Conservation (phyloP, 2,888 invertebrate genomes). For the Oeneis ivallda region DNA sequence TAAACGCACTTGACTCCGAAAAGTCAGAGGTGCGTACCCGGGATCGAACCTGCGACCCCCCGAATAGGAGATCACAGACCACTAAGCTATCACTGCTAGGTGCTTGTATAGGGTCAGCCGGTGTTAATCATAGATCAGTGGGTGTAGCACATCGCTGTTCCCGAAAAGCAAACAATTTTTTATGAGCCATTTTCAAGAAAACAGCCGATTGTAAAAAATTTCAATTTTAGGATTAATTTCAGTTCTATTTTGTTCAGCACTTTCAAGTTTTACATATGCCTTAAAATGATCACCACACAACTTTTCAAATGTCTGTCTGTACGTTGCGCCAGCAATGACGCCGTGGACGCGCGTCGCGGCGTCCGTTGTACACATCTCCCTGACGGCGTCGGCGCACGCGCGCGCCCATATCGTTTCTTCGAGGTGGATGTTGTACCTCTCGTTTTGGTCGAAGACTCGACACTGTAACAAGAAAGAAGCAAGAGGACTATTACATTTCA, state of each 20-base stretch:
- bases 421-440: slow-evolving; percentile 82
- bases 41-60: too few species aligned
- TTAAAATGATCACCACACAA: slow-evolving; percentile 53
- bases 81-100: too few species aligned
- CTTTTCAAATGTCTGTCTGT: slow-evolving; percentile 45
- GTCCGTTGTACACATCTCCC: slow-evolving; percentile 26
- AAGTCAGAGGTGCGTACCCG: too few species aligned
- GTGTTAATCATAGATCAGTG: too few species aligned
- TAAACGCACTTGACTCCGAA: too few species aligned
- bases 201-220: slow-evolving; percentile 31
- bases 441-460: slow-evolving; percentile 84
- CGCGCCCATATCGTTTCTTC: slow-evolving; percentile 75
- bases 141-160: too few species aligned
- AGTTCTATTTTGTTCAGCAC: not conserved
- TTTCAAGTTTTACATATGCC: slow-evolving; percentile 40
- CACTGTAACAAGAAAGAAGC: slow-evolving; percentile 57
- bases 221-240: slow-evolving; percentile 37
- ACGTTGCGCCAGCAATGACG: slow-evolving; percentile 30
- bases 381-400: slow-evolving; percentile 53
- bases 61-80: too few species aligned
- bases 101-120: too few species aligned
- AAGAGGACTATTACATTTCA: too few species aligned
- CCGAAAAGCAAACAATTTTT: too few species aligned
- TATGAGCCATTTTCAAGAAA: not conserved
- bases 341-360: not conserved